Base-by-base conservation (phyloP, 2,797 vertebrate genomes). In the Hozukius guyotensis region DNA sequence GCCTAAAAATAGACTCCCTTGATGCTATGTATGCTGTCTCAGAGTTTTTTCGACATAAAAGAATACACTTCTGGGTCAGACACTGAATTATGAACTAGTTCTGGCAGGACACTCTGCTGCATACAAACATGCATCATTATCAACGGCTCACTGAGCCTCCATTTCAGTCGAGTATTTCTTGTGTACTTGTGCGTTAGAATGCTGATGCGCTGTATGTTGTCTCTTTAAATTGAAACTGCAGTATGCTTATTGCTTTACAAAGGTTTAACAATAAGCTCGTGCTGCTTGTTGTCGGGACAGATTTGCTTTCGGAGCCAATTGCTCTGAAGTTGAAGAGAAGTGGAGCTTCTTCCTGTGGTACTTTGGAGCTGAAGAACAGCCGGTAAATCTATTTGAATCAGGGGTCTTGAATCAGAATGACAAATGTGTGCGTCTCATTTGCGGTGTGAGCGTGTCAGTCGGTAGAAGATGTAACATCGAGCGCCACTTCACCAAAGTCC, bases 41-140 rank as follows among this genome's bases (percentile, higher is more conserved):
- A 71, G 16, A 2, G 31, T 69, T 66, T 31, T 9, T 52, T 52
- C 42, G 3, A 24, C 27, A 78, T 52, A 57, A 55, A 61, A 62
- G 24, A 66, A 34, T 9, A 36, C 5, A 12, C 72, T 85, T 85
- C 76, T 84, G 70, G 73, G 67, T 81, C 85, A 80, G 49, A 38
- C 34, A 8, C n/a, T 85, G 79, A 76, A 78, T 85, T 65, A 76
- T 78, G 65, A 67, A 82, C 14, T 4, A 8, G 55, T 4, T 61
- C 49, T 77, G 75, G 77, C 75, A 84, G 83, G 75, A 66, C 56
- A 29, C 11, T 27, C 32, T 69, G 57, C 71, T 46, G 55, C 31
- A 61, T 22, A 57, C 42, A 59, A 53, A 59, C 61, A 52, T 8
- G 61, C 46, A 36, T 66, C 72, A 68, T 82, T 60, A 75, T 20